phyloP scores from a whole-genome alignment of 1,140 invertebrate genomes.

The Drosophila trapezifrons region DNA sequence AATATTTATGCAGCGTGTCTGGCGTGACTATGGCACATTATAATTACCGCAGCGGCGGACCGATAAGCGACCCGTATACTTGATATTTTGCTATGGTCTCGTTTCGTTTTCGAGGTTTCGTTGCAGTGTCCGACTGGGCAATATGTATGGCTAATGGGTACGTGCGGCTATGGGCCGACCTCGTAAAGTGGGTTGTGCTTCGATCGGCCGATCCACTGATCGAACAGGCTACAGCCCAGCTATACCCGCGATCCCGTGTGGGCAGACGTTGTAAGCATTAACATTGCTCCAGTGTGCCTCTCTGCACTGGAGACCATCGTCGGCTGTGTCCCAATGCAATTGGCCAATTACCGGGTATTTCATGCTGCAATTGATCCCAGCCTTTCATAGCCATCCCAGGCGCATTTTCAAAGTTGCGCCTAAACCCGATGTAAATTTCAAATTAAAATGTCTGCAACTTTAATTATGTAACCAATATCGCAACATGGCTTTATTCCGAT shows the following conservation, averaged over 20 bases:
- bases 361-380: conserved; percentile 36
- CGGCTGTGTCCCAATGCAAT: conserved; percentile 41
- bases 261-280: conserved; percentile 25
- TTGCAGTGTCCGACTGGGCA: conserved; percentile 24
- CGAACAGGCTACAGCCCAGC: conserved; percentile 2
- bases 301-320: conserved; percentile 5
- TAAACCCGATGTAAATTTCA: conserved; percentile 32
- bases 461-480: conserved; percentile 15
- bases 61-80: conserved; percentile 41
- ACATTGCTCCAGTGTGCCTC: not conserved
- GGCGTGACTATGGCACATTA: conserved; percentile 76
- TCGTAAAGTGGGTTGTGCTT: conserved; percentile 48
- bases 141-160: conserved; percentile 38
- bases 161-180: conserved; percentile 68
- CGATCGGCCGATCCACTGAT: conserved; percentile 6
- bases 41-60: conserved; percentile 60
- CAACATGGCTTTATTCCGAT: not conserved
- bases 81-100: conserved; percentile 66
- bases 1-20: conserved; percentile 82
- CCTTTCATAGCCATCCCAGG: conserved; percentile 25
- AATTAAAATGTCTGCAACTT: conserved; percentile 24
- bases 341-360: conserved; percentile 48
- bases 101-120: conserved; percentile 49
- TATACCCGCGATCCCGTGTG: conserved; percentile 15
- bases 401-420: conserved; percentile 20